Base-by-base conservation (phyloP, 2,113 vertebrate species). In the Mus spicilegus region DNA sequence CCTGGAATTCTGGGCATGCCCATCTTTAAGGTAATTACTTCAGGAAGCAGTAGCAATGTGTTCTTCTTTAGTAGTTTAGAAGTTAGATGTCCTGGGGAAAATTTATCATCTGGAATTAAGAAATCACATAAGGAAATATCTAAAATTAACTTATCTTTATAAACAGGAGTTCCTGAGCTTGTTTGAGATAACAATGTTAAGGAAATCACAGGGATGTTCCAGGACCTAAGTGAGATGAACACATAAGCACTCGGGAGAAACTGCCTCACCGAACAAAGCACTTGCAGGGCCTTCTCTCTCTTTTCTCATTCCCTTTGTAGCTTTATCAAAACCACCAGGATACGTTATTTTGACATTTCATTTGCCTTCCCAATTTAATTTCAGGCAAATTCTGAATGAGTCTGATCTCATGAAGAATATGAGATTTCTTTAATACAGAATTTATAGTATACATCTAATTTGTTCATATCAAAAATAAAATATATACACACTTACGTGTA, bases 341-440 rank as follows among this genome's bases (percentile, higher is more conserved):
- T 49, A 90, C n/a, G 36, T 88, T 96, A 85, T 65, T 90, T 87
- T 96, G 51, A 80, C 61, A 91, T 24, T 90, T 10, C 0, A 73
- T 14, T n/a, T 87, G 49, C 33, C 56, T 67, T 42, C 78, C 24
- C 56, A 67, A 95, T 73, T 89, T 76, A 91, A 94, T 77, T 93
- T 72, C 86, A 63, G 39, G 33, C 39, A 81, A 86, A 70, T 91
- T 91, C 87, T 78, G 94, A n/a, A 36, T 13, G 16, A 80, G 2
- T 22, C 46, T 72, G 30, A 76, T 76, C 58, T 77, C 56, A 85
- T n/a, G 4, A 17, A 77, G 80, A 87, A 82, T 14, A 54, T 14
- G 12, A 87, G 17, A 36, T 46, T 75, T 76, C 70, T 42, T 93
- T 54, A 89, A 54, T 72, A 49, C 6, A 73, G 7, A 28, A 87